Conservation (phyloP, 2,888 invertebrate genomes). For the Parochlus steinenii region DNA sequence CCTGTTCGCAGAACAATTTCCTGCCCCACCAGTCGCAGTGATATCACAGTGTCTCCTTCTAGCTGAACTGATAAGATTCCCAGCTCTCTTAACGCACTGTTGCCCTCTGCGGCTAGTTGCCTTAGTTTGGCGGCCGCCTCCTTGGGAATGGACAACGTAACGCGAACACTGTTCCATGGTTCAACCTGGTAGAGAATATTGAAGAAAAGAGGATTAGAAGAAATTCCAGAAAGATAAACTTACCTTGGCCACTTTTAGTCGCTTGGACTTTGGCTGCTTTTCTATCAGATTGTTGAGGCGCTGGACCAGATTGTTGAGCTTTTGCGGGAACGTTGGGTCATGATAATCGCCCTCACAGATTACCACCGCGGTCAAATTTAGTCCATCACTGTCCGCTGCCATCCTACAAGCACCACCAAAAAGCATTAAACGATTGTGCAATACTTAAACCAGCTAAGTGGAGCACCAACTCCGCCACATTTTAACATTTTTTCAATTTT, state of each 20-base stretch:
- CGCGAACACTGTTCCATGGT: slow-evolving; percentile 97
- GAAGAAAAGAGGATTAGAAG: not conserved
- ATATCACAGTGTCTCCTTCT: slow-evolving; percentile 70
- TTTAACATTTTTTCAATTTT: too few species aligned
- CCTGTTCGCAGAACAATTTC: slow-evolving; percentile 48
- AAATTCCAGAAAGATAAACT: slow-evolving; percentile 2
- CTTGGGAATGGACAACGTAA: slow-evolving; percentile 92
- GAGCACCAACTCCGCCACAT: too few species aligned
- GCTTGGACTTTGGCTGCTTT: slow-evolving; percentile 34
- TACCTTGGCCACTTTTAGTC: slow-evolving; percentile 48
- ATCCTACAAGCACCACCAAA: too few species aligned
- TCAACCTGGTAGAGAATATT: slow-evolving; percentile 42
- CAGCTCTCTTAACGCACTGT: slow-evolving; percentile 72
- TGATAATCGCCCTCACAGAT: slow-evolving; percentile 83
- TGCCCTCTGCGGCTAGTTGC: slow-evolving; percentile 82
- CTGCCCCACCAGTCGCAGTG: slow-evolving; percentile 51
- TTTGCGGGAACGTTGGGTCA: slow-evolving; percentile 72
- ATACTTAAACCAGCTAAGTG: too few species aligned
- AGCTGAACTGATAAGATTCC: slow-evolving; percentile 92
- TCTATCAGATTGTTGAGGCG: slow-evolving; percentile 63
- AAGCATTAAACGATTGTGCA: too few species aligned
- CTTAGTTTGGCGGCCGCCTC: slow-evolving; percentile 86
- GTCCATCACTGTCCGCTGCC: slow-evolving; percentile 75
- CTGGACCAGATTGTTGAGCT: slow-evolving; percentile 59
- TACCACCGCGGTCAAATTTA: slow-evolving; percentile 55